Evolutionary conservation across 2,113 vertebrate species (phyloP), one percentile per base, ranked within the genome.

Genomic region (Zapornia atra): DNA sequence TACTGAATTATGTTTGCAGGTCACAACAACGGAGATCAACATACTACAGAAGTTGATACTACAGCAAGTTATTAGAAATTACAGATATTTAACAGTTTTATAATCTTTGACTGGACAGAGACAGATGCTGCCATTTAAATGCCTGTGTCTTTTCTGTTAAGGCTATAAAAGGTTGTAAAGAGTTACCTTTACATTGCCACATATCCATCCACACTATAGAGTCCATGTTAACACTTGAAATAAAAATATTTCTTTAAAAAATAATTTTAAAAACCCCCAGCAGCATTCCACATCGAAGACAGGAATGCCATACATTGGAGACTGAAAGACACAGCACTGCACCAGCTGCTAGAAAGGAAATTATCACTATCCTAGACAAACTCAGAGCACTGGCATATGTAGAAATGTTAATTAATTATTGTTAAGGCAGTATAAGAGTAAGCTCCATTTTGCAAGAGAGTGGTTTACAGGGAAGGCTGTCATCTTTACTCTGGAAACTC

Each of bases 191-290:
- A 71, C 34, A 38, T 46, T 69, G 22, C 4, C 24, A 68, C 40
- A n/a, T 25, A 82, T 18, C 19, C 40, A 70, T 46, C 26, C 33
- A 34, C 31, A 83, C 48, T 34, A 18, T 34, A 34, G 14, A 36
- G 22, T 36, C n/a, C 56, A 53, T 29, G 3, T 2, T 20, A 42
- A 64, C 11, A 54, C 18, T 72, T 64, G 5, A 38, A 76, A 80
- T 48, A 2, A 33, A n/a, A 50, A 34, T 33, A 40, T 26, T 26
- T 4, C 40, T 24, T 7, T 1, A 6, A 26, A 36, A 57, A 53
- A 36, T n/a, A n/a, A n/a, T 40, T 40, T 1, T 0, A 31, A 36
- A 57, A 53, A n/a, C 6, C 19, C 1, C 8, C 19, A 81, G 29
- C 10, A 86, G 6, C 44, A 36, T 16, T 28, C 8, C 20, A 29